Conservation (phyloP, 2,797 vertebrate species). For the Neopelma chrysocephalum region DNA sequence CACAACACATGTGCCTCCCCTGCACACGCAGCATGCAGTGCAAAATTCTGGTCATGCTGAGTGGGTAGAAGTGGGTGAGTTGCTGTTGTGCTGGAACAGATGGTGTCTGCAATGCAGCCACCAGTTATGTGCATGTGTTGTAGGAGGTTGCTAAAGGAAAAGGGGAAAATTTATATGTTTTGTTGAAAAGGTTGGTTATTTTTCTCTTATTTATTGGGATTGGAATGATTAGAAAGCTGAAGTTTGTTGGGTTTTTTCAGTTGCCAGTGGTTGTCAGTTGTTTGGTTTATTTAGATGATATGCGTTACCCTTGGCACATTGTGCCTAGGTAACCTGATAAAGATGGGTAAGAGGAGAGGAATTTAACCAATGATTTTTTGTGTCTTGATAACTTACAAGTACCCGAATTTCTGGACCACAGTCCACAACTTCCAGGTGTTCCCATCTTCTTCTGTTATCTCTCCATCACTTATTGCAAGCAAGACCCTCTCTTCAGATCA, state of each 20-base stretch:
- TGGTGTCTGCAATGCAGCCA: constrained; percentile 57
- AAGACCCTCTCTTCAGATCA: background rate
- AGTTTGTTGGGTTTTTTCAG: background rate
- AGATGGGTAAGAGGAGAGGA: background rate
- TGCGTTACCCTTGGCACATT: background rate
- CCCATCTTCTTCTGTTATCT: background rate
- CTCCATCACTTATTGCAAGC: background rate
- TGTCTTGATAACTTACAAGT: background rate
- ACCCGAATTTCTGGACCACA: background rate
- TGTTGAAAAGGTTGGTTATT: background rate
- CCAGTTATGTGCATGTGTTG: constrained; percentile 2
- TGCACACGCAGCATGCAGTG: background rate
- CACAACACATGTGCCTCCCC: constrained; percentile 14
- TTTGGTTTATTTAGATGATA: background rate
- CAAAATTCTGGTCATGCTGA: constrained; percentile 29
- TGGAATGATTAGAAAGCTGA: background rate
- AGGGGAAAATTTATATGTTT: background rate
- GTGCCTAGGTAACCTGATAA: background rate
- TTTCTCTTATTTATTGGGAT: background rate
- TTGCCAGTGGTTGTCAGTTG: background rate
- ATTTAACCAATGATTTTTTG: background rate
- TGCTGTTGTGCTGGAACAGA: constrained; percentile 59
- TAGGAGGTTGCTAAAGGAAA: constrained; percentile 56
- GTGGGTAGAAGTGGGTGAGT: constrained; percentile 60
- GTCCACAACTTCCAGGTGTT: background rate